Percentiles rank a stretch among this genome's conserved stretches.
These are phyloP conservation scores for Machimus rusticus DNA, from an alignment of 2,888 invertebrate genomes.

Conservation along the genomic window DNA sequence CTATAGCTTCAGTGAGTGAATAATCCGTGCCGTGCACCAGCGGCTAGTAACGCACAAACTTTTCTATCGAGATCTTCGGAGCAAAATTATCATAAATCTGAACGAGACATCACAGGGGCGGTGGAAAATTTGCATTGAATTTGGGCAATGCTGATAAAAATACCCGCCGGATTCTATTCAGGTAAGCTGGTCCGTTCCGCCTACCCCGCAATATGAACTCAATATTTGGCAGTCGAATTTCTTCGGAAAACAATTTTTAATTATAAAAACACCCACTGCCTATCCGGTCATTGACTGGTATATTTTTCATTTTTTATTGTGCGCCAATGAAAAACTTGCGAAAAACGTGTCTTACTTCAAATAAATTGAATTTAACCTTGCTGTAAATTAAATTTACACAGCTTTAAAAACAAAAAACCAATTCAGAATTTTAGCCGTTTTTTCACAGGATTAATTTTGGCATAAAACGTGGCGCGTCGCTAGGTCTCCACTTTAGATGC, in stretches of 20 bases:
- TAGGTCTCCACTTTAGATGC: neutral
- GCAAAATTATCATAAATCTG: conserved; percentile 9
- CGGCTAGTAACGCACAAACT: neutral
- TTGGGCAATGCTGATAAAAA: conserved; percentile 1
- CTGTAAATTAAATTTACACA: neutral
- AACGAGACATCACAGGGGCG: neutral
- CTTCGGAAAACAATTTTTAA: neutral
- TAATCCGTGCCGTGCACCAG: neutral
- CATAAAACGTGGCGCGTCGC: neutral
- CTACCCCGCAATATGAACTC: neutral
- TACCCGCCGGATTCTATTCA: neutral
- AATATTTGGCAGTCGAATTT: neutral
- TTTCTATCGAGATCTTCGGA: neutral
- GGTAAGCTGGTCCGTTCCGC: neutral
- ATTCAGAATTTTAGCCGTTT: neutral
- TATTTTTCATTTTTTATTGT: neutral
- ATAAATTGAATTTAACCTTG: neutral
- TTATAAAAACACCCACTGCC: neutral
- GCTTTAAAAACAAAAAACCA: neutral
- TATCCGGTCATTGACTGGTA: neutral
- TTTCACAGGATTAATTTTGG: neutral
- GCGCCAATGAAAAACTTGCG: neutral
- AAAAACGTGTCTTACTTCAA: neutral
- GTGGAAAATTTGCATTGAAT: neutral
- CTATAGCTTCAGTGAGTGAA: neutral